Conservation (phyloP, 2,113 vertebrate genomes). For the Trematomus loennbergii region DNA sequence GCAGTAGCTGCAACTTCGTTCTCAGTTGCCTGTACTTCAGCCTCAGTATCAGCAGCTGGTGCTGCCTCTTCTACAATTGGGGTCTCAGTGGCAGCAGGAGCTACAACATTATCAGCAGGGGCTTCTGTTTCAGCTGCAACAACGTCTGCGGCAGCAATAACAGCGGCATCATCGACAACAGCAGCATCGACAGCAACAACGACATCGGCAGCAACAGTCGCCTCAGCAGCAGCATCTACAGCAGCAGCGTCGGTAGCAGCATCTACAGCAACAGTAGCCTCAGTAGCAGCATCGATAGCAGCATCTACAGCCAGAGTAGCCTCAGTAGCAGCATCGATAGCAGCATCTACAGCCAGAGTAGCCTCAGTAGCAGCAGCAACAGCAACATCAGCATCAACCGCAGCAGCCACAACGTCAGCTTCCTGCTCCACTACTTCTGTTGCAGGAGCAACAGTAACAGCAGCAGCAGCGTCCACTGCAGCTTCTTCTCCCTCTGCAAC, state of each 20-base stretch:
- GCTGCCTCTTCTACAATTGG: conserved; percentile 75
- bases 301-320: too few relatives aligned
- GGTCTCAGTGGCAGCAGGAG: conserved; percentile 76
- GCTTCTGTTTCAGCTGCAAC: conserved; percentile 75
- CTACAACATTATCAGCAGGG: conserved; percentile 74
- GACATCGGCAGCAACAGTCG: conserved; percentile 38
- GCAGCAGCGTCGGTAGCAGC: conserved; percentile 51
- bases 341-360: conserved; percentile 69
- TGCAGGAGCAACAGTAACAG: conserved; percentile 74
- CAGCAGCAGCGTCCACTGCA: conserved; percentile 25
- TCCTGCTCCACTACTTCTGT: conserved; percentile 71
- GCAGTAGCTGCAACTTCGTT: conserved; percentile 77
- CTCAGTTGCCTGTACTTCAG: conserved; percentile 76
- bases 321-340: conserved; percentile 17
- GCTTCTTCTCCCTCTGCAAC: conserved; percentile 72
- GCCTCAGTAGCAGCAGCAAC: too few relatives aligned
- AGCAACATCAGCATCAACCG: too few relatives aligned
- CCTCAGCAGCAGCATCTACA: conserved; percentile 16
- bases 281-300: conserved; percentile 57
- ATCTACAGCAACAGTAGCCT: conserved; percentile 41
- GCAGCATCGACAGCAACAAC: conserved; percentile 70
- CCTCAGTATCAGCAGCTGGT: conserved; percentile 77
- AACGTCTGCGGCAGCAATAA: conserved; percentile 48
- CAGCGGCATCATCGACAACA: conserved; percentile 61
- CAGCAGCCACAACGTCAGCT: conserved; percentile 46